Percentiles rank a stretch among this genome's conserved stretches.
phyloP scores from a whole-genome alignment of 2,888 invertebrate species.

The Steinernema hermaphroditum region DNA sequence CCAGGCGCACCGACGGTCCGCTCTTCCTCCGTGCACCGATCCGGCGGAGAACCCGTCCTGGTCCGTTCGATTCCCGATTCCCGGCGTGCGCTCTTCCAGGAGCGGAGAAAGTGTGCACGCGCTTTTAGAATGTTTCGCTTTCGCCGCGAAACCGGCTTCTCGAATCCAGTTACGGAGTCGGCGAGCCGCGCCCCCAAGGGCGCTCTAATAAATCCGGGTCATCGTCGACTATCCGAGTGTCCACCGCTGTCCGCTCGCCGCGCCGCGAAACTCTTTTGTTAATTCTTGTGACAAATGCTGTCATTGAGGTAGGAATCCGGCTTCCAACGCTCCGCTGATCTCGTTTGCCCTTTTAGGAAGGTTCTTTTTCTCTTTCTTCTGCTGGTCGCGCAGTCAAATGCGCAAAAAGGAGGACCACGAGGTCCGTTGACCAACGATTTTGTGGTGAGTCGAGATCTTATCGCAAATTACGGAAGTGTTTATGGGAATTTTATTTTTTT shows the following conservation, averaged over 20 bases:
- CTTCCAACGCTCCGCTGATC: too few relatives aligned
- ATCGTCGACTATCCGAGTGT: neutral
- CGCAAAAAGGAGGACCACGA: conserved; percentile 2
- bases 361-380: neutral
- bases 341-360: neutral
- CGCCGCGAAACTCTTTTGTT: neutral
- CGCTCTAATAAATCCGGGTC: conserved; percentile 28
- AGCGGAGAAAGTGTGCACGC: neutral
- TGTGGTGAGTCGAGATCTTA: conserved; percentile 1
- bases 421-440: conserved; percentile 16
- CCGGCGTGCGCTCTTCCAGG: too few relatives aligned
- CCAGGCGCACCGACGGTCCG: too few relatives aligned
- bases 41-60: too few relatives aligned
- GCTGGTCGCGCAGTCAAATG: neutral
- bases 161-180: neutral
- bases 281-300: neutral
- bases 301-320: neutral
- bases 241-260: neutral
- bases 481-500: too few relatives aligned
- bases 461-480: too few relatives aligned
- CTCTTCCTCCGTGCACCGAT: too few relatives aligned
- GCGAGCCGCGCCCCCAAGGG: conserved; percentile 28
- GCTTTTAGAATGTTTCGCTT: conserved; percentile 22
- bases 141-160: conserved; percentile 3
- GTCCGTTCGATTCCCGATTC: too few relatives aligned